Percentiles rank a stretch among this genome's conserved stretches.
phyloP scores from a whole-genome alignment of 2,888 invertebrate genomes.

The Malthinus flaveolus region DNA sequence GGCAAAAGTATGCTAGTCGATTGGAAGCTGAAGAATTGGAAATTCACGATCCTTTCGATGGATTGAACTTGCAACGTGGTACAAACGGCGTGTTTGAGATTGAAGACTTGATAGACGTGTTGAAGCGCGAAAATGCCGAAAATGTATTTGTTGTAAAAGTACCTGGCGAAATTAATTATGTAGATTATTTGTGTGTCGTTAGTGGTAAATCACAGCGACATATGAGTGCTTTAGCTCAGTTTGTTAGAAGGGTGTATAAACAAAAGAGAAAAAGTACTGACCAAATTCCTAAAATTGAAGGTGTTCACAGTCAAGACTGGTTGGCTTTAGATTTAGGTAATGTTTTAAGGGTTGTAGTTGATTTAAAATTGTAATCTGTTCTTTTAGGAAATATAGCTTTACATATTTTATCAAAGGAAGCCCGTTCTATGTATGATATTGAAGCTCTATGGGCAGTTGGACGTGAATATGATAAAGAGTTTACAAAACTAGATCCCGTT shows the following conservation, averaged over 20 bases:
- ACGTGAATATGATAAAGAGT: conserved; percentile 73
- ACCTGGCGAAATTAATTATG: conserved; percentile 75
- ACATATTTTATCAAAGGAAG: conserved; percentile 78
- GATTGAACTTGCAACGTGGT: conserved; percentile 70
- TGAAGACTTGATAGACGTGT: conserved; percentile 77
- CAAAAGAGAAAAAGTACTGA: conserved; percentile 67
- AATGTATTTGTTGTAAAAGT: conserved; percentile 82
- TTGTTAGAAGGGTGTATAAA: conserved; percentile 77
- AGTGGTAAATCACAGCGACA: conserved; percentile 75
- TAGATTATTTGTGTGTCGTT: conserved; percentile 82
- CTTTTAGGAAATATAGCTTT: conserved; percentile 86
- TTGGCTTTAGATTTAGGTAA: conserved; percentile 87
- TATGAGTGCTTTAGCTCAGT: conserved; percentile 72
- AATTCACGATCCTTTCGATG: conserved; percentile 63
- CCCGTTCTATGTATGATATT: conserved; percentile 77
- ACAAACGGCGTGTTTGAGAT: conserved; percentile 84
- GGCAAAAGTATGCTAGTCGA: conserved; percentile 43
- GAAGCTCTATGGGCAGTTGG: conserved; percentile 93
- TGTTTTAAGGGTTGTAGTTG: background rate
- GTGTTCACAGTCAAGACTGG: conserved; percentile 78
- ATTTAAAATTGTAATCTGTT: conserved; percentile 3
- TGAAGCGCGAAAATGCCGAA: conserved; percentile 75
- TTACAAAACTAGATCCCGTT: conserved; percentile 63
- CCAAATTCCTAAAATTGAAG: conserved; percentile 75
- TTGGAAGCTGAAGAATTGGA: conserved; percentile 43